Conservation (phyloP, 2,888 invertebrate genomes). For the Chrysodeixis includens region DNA sequence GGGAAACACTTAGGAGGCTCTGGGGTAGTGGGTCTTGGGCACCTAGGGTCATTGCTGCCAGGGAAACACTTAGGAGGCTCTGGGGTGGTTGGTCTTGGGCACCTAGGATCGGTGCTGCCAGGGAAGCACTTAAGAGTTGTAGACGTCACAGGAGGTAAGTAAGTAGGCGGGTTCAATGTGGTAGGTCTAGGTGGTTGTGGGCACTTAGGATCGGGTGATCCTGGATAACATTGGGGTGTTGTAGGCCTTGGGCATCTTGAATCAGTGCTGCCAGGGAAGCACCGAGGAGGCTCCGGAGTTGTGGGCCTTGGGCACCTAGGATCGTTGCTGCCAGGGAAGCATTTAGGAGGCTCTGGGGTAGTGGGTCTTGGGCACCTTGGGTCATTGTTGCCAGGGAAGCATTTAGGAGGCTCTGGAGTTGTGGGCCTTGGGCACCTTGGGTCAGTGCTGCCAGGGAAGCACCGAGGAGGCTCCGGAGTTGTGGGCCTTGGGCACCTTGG, state of each 20-base stretch:
- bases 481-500: conserved; percentile 68
- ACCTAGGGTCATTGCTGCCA: conserved; percentile 70
- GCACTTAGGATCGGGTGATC: conserved; percentile 70
- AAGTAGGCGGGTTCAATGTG: conserved; percentile 46
- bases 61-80: conserved; percentile 64
- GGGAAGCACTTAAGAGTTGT: conserved; percentile 63
- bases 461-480: conserved; percentile 58
- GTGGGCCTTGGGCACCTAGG: conserved; percentile 60
- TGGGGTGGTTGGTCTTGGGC: conserved; percentile 64
- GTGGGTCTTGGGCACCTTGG: conserved; percentile 62
- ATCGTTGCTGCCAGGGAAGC: conserved; percentile 66
- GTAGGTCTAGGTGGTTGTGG: conserved; percentile 53
- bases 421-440: conserved; percentile 64
- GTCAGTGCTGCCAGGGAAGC: conserved; percentile 65
- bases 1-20: conserved; percentile 39
- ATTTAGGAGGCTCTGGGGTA: conserved; percentile 49
- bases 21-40: conserved; percentile 61
- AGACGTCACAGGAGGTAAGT: conserved; percentile 59
- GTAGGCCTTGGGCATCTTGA: conserved; percentile 65
- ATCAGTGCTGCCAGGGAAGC: conserved; percentile 67
- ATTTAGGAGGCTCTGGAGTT: conserved; percentile 55
- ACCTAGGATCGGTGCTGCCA: conserved; percentile 72
- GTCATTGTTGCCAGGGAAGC: conserved; percentile 63
- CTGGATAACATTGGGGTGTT: conserved; percentile 25
- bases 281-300: conserved; percentile 53